Evolutionary conservation across 2,797 vertebrate species (phyloP).

Genomic region (Lycodopsis pacificus): DNA sequence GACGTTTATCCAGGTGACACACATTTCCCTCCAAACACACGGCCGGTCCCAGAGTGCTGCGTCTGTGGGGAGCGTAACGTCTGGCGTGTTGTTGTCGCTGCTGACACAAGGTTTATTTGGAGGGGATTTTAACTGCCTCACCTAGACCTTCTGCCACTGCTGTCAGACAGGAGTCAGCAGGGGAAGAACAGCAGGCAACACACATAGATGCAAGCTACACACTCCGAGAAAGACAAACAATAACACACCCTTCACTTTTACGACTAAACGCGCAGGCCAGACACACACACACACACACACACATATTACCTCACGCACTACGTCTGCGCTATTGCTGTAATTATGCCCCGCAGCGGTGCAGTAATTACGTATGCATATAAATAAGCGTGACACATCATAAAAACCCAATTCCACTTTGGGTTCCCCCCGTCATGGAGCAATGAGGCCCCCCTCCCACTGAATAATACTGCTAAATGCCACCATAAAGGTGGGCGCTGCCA

Average conservation of each 20-base stretch:
- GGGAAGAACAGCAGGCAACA: constrained; percentile 41
- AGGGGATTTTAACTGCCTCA: constrained; percentile 69
- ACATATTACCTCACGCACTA: constrained; percentile 2
- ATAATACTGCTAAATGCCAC: constrained; percentile 53
- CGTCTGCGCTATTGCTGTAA: constrained; percentile 53
- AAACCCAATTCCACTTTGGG: constrained; percentile 67
- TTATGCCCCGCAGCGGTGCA: constrained; percentile 60
- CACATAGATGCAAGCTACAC: constrained; percentile 10
- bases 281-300: constrained; percentile 28
- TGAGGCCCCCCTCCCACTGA: constrained; percentile 43
- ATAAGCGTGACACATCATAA: constrained; percentile 76
- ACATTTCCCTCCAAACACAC: constrained; percentile 63
- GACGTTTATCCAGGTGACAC: constrained; percentile 73
- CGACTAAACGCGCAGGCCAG: not conserved
- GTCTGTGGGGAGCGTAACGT: constrained; percentile 71
- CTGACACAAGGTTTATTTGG: constrained; percentile 76
- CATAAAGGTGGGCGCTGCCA: constrained; percentile 63
- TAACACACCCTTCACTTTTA: constrained; percentile 38
- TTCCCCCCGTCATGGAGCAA: constrained; percentile 45
- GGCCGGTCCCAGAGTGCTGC: constrained; percentile 25
- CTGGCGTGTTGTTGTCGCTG: constrained; percentile 61
- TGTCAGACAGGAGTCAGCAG: constrained; percentile 72
- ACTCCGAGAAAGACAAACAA: constrained; percentile 32
- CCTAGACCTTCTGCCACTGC: constrained; percentile 58
- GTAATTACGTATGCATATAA: constrained; percentile 72